These are phyloP conservation scores for Amiota minor DNA, from an alignment of 2,888 invertebrate genomes.

Conservation along the genomic window DNA sequence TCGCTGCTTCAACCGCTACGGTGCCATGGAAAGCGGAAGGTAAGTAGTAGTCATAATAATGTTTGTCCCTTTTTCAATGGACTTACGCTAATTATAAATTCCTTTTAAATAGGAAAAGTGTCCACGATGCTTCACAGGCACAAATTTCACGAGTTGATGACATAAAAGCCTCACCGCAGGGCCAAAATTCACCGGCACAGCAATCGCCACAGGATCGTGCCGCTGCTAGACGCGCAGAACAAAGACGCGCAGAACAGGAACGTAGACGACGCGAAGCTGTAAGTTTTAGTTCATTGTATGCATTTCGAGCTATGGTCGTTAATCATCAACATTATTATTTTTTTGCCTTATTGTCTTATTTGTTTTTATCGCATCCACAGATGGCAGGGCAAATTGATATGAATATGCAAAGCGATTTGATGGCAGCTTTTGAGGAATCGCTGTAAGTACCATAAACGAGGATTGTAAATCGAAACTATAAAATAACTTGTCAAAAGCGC, in stretches of 20 bases:
- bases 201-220: conserved; percentile 75
- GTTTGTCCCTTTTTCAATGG: conserved; percentile 11
- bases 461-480: too few species aligned
- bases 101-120: conserved; percentile 67
- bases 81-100: background rate
- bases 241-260: conserved; percentile 91
- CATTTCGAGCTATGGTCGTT: background rate
- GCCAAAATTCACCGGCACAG: conserved; percentile 71
- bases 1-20: conserved; percentile 76
- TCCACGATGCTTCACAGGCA: conserved; percentile 69
- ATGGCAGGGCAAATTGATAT: conserved; percentile 97
- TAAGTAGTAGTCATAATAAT: conserved; percentile 45
- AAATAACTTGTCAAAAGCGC: conserved; percentile 31
- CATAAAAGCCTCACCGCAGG: conserved; percentile 72
- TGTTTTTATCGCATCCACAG: conserved; percentile 74
- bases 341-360: background rate
- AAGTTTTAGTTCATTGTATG: conserved; percentile 69
- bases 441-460: conserved; percentile 73
- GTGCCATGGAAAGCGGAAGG: conserved; percentile 76
- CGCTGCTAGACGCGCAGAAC: conserved; percentile 86
- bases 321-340: conserved; percentile 21
- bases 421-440: conserved; percentile 98
- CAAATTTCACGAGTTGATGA: conserved; percentile 72
- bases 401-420: conserved; percentile 99
- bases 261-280: conserved; percentile 93